Evolutionary conservation across 2,888 invertebrate species (phyloP).

Genomic region (Tetranychus piercei): DNA sequence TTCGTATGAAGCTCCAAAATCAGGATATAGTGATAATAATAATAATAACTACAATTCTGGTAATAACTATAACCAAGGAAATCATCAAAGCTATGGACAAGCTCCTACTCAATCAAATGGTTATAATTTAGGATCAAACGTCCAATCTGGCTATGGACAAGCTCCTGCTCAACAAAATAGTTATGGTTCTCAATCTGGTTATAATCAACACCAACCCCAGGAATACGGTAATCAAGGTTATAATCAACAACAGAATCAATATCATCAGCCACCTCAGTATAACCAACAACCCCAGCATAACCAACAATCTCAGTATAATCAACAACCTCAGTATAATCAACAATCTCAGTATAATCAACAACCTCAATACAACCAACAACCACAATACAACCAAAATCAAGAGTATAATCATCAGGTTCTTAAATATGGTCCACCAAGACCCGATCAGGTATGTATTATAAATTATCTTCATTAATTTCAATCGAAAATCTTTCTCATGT

Average conservation of each 20-base stretch:
- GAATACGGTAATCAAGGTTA: background rate
- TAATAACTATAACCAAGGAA: background rate
- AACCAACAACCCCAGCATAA: background rate
- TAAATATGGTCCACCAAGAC: constrained; percentile 10
- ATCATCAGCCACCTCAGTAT: background rate
- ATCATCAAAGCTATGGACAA: background rate
- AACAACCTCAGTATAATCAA: background rate
- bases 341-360: background rate
- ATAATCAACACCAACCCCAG: background rate
- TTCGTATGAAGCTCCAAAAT: background rate
- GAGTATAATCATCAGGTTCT: background rate
- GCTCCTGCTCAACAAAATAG: background rate
- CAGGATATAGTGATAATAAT: background rate
- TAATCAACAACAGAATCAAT: background rate
- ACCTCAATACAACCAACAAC: background rate
- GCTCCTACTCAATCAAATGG: background rate
- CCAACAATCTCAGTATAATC: background rate
- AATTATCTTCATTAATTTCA: background rate
- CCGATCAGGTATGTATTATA: background rate
- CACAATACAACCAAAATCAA: background rate
- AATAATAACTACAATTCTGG: background rate
- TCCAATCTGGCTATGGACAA: background rate
- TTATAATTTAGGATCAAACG: background rate
- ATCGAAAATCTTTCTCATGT: background rate
- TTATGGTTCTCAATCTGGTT: background rate